Evolutionary conservation across 2,113 vertebrate genomes (phyloP), one percentile per base, ranked within the genome.

Genomic region (Mus pahari): DNA sequence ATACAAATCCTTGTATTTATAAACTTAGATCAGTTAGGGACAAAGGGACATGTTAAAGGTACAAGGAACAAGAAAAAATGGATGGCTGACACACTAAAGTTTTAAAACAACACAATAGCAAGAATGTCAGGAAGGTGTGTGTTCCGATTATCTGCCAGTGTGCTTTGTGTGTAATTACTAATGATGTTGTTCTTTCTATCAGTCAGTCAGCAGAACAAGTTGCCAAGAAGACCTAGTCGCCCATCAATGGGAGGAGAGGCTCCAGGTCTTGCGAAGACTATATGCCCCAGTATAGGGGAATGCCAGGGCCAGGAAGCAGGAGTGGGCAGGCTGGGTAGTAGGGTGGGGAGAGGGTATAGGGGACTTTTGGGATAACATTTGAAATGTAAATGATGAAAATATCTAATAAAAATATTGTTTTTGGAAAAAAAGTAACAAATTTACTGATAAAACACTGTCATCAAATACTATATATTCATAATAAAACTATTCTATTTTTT

Each of bases 401-500:
- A 60, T 20, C 3, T 20, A 60, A 60, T 20, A 60, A 60, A 60
- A 55, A 48, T 48, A 48, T 48, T 48, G 7, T 48, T 48, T 48
- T 48, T 48, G 48, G 48, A 48, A 48, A 48, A 48, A 48, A 90
- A 70, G 53, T 45, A 77, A 42, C 16, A 70, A 48, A 96, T 94
- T 91, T 90, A 84, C 83, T 88, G 58, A 96, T 93, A 92, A 95
- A 93, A 90, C 45, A 87, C 64, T 58, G 16, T 86, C 42, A n/a
- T 91, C 11, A 90, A 81, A 94, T 68, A 83, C 0, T 74, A 19
- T 22, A 75, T 39, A 84, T 26, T 87, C 78, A 90, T 86, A 81
- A 90, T 58, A 13, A 71, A 78, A 81, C 92, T 81, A 75, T 73
- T 16, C 28, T 75, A 62, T 78, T 73, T 50, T 48, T 48, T 48